phyloP scores from a whole-genome alignment of 2,797 vertebrate species.

The Spheniscus humboldti region DNA sequence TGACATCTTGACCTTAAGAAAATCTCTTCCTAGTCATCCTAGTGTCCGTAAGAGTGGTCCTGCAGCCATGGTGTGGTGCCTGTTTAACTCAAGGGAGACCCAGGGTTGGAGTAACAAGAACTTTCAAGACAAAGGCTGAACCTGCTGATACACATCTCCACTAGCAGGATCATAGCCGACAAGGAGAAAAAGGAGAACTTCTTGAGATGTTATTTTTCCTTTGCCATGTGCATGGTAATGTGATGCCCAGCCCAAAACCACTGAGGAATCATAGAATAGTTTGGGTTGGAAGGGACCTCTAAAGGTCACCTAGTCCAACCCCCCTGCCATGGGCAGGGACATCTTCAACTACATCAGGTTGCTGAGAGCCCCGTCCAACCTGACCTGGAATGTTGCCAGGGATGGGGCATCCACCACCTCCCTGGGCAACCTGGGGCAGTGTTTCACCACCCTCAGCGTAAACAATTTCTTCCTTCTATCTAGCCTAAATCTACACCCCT shows the following conservation, averaged over 20 bases:
- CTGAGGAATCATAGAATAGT: neutral
- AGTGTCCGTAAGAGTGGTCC: neutral
- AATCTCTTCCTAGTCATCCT: neutral
- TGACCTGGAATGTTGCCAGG: too few species aligned
- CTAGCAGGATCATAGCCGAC: neutral
- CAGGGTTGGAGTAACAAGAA: neutral
- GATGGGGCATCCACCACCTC: too few species aligned
- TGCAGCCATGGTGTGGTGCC: rapidly evolving
- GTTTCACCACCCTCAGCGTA: too few species aligned
- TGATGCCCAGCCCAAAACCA: neutral
- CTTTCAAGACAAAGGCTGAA: neutral
- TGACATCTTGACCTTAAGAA: neutral
- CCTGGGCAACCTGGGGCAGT: too few species aligned
- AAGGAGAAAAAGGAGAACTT: neutral
- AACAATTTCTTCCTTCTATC: too few species aligned
- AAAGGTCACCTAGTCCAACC: too few species aligned
- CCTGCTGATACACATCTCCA: neutral
- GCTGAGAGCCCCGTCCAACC: too few species aligned
- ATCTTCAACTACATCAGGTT: too few species aligned
- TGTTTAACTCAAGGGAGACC: neutral
- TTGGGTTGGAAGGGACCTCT: too few species aligned
- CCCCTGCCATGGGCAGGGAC: too few species aligned
- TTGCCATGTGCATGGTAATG: rapidly evolving
- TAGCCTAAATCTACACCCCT: too few species aligned
- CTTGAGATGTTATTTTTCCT: neutral